Conservation (phyloP, 2,888 invertebrate species). For the Dolichopus griseipennis region DNA sequence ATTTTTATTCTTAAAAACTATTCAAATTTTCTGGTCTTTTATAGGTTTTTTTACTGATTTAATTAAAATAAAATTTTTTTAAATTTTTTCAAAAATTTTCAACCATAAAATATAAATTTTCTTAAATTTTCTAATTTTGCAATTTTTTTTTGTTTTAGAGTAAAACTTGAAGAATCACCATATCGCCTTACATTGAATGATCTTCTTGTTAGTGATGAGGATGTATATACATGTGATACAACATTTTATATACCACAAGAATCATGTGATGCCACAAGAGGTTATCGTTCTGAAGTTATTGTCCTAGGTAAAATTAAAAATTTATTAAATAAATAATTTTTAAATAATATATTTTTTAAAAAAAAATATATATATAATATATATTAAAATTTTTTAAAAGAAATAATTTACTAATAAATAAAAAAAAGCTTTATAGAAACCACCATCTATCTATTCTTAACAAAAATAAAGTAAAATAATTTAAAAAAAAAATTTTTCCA, state of each 20-base stretch:
- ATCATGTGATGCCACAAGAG: constrained; percentile 57
- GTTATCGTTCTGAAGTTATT: constrained; percentile 64
- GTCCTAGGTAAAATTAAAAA: constrained; percentile 55
- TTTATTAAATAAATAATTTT: constrained; percentile 14
- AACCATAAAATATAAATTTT: neutral
- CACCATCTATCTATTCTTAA: neutral
- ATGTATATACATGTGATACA: constrained; percentile 68
- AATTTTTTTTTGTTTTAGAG: constrained; percentile 25
- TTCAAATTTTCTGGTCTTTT: no score
- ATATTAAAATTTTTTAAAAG: constrained; percentile 1
- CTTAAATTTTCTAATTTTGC: constrained; percentile 2
- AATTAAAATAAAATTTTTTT: no score
- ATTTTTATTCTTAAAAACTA: no score
- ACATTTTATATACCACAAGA: constrained; percentile 67
- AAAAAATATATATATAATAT: neutral
- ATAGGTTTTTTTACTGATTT: no score
- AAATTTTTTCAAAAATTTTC: no score
- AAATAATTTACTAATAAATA: constrained; percentile 10
- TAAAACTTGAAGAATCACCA: constrained; percentile 34
- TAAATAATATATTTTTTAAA: neutral
- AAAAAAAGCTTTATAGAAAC: constrained; percentile 1
- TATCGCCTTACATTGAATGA: constrained; percentile 41
- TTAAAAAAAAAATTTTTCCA: no score
- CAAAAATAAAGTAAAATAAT: no score
- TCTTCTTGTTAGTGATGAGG: constrained; percentile 62